Evolutionary conservation across 2,797 vertebrate genomes (phyloP).

Genomic region (Astyanax mexicanus): DNA sequence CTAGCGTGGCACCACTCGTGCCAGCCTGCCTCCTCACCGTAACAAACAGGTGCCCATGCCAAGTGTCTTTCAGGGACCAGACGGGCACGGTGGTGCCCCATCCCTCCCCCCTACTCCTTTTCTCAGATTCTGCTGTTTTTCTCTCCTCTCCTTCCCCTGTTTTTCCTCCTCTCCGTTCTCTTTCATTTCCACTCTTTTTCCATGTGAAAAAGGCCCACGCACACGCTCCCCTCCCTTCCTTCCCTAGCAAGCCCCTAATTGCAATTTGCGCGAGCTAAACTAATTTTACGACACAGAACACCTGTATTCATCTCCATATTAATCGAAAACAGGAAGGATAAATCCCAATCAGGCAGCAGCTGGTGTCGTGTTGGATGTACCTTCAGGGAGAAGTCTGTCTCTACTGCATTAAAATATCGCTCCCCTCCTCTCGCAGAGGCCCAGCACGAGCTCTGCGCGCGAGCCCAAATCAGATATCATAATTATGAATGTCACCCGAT

Average conservation of each 20-base stretch:
- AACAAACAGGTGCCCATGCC: conserved; percentile 73
- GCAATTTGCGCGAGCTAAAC: conserved; percentile 84
- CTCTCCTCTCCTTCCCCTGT: conserved; percentile 68
- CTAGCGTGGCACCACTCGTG: conserved; percentile 60
- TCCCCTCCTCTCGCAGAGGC: conserved; percentile 63
- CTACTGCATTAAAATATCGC: conserved; percentile 79
- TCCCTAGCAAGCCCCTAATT: conserved; percentile 73
- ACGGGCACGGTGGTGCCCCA: conserved; percentile 46
- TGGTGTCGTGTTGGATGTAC: conserved; percentile 81
- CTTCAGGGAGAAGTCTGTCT: conserved; percentile 84
- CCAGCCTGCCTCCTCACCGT: conserved; percentile 66
- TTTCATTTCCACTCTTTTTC: conserved; percentile 59
- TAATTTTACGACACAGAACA: conserved; percentile 83
- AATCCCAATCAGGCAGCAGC: conserved; percentile 84
- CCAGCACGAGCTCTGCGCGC: conserved; percentile 54
- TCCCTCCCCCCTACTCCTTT: conserved; percentile 51
- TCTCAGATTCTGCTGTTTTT: conserved; percentile 75
- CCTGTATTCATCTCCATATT: conserved; percentile 87
- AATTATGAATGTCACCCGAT: conserved; percentile 81
- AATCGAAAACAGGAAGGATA: conserved; percentile 86
- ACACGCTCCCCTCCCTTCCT: conserved; percentile 55
- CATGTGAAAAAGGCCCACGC: conserved; percentile 48
- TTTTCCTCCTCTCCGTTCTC: conserved; percentile 49
- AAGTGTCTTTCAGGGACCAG: conserved; percentile 64
- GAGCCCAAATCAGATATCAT: conserved; percentile 58